Conservation (phyloP, 2,888 invertebrate species). For the Pterostichus niger region DNA sequence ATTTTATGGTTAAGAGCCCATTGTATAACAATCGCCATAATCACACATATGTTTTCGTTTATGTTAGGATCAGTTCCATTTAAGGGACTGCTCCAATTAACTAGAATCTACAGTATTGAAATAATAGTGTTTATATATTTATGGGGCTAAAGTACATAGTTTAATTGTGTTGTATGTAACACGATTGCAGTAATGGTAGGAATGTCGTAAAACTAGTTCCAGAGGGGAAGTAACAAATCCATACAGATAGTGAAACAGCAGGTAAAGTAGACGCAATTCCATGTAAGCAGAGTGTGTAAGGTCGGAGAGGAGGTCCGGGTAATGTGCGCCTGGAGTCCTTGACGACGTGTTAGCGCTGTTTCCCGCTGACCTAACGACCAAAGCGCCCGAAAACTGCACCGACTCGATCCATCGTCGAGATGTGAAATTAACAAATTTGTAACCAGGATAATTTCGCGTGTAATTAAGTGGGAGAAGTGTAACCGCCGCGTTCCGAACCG, state of each 20-base stretch:
- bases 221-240: slow-evolving; percentile 34
- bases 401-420: slow-evolving; percentile 50
- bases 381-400: not conserved
- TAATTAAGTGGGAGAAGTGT: slow-evolving; percentile 76
- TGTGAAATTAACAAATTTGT: slow-evolving; percentile 73
- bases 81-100: too few relatives aligned
- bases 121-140: too few relatives aligned
- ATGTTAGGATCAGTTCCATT: too few relatives aligned
- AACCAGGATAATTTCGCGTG: slow-evolving; percentile 76
- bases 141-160: too few relatives aligned
- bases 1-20: too few relatives aligned
- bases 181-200: too few relatives aligned
- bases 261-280: slow-evolving; percentile 41
- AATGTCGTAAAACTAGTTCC: too few relatives aligned
- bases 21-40: too few relatives aligned
- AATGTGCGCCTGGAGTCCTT: slow-evolving; percentile 17
- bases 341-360: not conserved
- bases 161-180: too few relatives aligned
- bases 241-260: slow-evolving; percentile 33
- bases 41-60: too few relatives aligned
- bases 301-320: not conserved
- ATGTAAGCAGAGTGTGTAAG: slow-evolving; percentile 11
- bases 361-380: slow-evolving; percentile 37
- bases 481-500: slow-evolving; percentile 74
- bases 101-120: too few relatives aligned